phyloP scores from a whole-genome alignment of 2,888 invertebrate genomes.

The Ochropleura plecta region DNA sequence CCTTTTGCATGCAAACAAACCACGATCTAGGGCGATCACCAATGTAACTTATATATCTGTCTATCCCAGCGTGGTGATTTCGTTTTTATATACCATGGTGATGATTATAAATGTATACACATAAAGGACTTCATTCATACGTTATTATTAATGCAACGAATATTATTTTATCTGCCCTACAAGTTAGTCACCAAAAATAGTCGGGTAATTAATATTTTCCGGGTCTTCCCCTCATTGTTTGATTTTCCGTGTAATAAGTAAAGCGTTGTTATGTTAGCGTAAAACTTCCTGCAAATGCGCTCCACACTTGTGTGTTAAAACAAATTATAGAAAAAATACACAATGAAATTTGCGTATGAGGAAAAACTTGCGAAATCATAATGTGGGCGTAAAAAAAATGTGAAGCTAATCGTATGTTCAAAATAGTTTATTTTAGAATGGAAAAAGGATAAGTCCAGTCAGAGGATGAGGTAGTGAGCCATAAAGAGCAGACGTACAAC shows the following conservation, averaged over 20 bases:
- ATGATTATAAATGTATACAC: neutral
- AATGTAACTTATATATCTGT: neutral
- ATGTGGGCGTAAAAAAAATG: neutral
- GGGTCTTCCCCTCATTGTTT: constrained; percentile 45
- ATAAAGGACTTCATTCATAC: no score
- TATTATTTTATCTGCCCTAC: neutral
- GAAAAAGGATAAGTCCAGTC: neutral
- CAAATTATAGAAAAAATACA: constrained; percentile 8
- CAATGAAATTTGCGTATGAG: neutral
- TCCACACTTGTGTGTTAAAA: constrained; percentile 28
- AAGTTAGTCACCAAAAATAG: constrained; percentile 23
- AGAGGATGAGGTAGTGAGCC: neutral
- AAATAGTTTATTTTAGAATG: neutral
- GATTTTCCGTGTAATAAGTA: constrained; percentile 37
- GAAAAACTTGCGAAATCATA: constrained; percentile 27
- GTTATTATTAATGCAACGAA: neutral
- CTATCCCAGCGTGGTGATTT: neutral
- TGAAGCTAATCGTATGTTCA: neutral
- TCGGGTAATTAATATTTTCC: constrained; percentile 13
- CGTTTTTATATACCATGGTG: neutral
- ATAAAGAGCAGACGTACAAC: neutral
- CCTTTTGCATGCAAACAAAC: neutral
- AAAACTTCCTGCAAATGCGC: constrained; percentile 12
- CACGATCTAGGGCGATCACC: neutral
- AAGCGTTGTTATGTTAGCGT: constrained; percentile 25